A percentile compares a stretch with the other conserved stretches of the same genome.
These are phyloP conservation scores for Sylvilagus bachmani DNA, from an alignment of 2,113 vertebrate species.

Conservation along the genomic window DNA sequence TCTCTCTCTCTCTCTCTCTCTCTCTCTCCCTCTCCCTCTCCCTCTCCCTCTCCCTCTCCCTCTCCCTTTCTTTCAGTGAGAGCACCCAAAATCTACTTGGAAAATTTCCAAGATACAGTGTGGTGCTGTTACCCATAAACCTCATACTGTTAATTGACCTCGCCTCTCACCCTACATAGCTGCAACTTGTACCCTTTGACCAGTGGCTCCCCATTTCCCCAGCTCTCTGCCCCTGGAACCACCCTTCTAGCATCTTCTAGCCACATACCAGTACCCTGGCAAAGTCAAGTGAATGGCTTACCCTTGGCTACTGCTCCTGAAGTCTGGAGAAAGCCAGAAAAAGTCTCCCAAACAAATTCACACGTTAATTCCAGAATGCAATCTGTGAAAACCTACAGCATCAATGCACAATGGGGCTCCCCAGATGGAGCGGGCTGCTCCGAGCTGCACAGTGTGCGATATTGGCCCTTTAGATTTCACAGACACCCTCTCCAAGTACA, in stretches of 20 bases:
- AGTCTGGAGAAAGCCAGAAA: slow-evolving; percentile 62
- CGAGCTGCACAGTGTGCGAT: background rate
- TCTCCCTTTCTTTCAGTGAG: background rate
- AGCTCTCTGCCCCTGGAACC: background rate
- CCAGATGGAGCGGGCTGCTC: slow-evolving; percentile 58
- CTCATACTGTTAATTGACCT: too few species aligned
- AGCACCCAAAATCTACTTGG: background rate
- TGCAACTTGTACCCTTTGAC: background rate
- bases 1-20: too few species aligned
- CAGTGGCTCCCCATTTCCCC: background rate
- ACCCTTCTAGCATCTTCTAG: too few species aligned
- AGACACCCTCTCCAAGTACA: slow-evolving; percentile 75
- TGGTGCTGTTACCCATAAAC: background rate
- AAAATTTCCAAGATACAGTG: background rate
- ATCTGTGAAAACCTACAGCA: slow-evolving; percentile 38
- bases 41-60: too few species aligned
- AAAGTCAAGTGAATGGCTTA: slow-evolving; percentile 13
- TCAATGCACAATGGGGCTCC: slow-evolving; percentile 23
- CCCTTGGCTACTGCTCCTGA: slow-evolving; percentile 13
- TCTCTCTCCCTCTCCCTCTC: too few species aligned
- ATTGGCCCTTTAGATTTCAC: slow-evolving; percentile 81
- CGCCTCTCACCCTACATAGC: background rate
- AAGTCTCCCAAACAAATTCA: slow-evolving; percentile 37
- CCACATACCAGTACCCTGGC: background rate
- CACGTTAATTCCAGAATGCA: slow-evolving; percentile 49